Base-by-base conservation (phyloP, 2,797 vertebrate genomes). In the Rhinella marina region DNA sequence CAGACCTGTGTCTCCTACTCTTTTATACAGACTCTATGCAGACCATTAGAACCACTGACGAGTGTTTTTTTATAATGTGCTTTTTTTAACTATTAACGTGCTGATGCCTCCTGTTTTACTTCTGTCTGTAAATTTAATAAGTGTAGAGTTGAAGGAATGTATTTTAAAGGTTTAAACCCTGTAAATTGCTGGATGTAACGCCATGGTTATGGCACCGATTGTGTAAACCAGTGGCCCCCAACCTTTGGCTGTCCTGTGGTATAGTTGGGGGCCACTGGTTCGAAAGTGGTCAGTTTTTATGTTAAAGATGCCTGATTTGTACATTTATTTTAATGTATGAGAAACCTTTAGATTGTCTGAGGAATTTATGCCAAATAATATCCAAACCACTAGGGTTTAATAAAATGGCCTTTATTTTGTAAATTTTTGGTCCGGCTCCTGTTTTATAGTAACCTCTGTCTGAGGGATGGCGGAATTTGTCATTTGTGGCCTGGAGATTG, bases 341-440 rank as follows among this genome's bases (percentile, higher is more conserved):
- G 7, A 27, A n/a, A 73, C 10, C 2, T 27, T 61, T 41, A 12
- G 19, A 52, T 76, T 84, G 29, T n/a, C 27, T 84, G 23, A 56
- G 57, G 27, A 41, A 59, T 76, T 6, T 9, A 57, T 25, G 23
- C 41, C 41, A 64, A 64, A 27, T 64, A 52, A 27, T 82, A 48
- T 70, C 13, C 17, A 52, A n/a, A 68, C 62, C 62, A 56, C 14
- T 68, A 70, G 27, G 32, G 21, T 25, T 81, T 3, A 81, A 81
- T 48, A 62, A 81, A 77, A 77, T 7, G 75, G 23, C 50, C 73
- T 82, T 82, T 54, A 82, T 54, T 82, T 59, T 82, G 41, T 52
- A 82, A n/a, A 7, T n/a, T 56, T 27, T 79, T 13, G 32, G 1
- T 17, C 21, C 25, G 8, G 32, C 3, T 66, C 7, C 54, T 68